Evolutionary conservation across 2,797 vertebrate species (phyloP), one percentile per base, ranked within the genome.

Genomic region (Poecile montanus): DNA sequence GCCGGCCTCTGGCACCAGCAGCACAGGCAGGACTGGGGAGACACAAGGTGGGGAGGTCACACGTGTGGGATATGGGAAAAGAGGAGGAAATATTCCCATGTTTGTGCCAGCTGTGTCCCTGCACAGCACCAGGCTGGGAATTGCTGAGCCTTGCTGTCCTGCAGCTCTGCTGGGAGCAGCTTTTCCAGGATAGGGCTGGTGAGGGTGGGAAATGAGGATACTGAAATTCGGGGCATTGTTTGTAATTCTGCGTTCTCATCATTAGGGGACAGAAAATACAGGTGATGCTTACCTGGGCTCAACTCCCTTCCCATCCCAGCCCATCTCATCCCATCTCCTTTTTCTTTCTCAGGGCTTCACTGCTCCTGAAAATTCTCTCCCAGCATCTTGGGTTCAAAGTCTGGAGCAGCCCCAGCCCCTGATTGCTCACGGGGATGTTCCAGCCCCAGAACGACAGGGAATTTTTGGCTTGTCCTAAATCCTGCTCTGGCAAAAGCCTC

Each of bases 1-100:
- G 92, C 91, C 0, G 98, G 97, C 70, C 98, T 97, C 95, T 99
- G 98, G 97, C 98, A 98, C 98, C 98, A 98, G 97, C 98, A 99
- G 97, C 98, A 98, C 93, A 99, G 98, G 94, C 98, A 99, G 10
- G 98, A 98, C 98, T 99, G 66, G 71, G 94, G 94, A 89, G 61
- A 86, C 63, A 90, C 51, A 32, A 85, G 22, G 16, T 10, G 34
- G 26, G 44, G 25, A 54, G 42, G 51, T 74, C 73, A 67, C 34
- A 9, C 1, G 0, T 0, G 6, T 38, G 79, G 58, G 77, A 3
- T 30, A 1, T 0, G 38, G 66, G 7, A 10, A 13, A 38, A 40
- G 17, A 48, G 56, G 32, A 38, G 42, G 57, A 47, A 50, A 40
- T 7, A 1, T 4, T 21, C 68, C 65, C 29, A 3, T 7, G 0